These are phyloP conservation scores for Perodicticus potto DNA, from an alignment of 2,797 vertebrate genomes.

Conservation along the genomic window DNA sequence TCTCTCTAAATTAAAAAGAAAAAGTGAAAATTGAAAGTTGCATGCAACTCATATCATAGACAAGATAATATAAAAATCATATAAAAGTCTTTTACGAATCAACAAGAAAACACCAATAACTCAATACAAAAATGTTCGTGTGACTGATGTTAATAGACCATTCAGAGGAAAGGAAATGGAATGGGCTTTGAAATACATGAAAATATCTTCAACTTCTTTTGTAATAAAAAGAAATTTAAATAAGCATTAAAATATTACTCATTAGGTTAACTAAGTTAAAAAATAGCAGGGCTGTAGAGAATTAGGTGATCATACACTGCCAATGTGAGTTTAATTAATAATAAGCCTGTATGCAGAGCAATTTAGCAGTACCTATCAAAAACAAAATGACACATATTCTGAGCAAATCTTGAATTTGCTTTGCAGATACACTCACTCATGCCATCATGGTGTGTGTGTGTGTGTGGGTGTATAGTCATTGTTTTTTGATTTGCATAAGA, in stretches of 20 bases:
- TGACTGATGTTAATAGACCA: neutral
- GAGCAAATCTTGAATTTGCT: neutral
- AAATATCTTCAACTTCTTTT: constrained; percentile 18
- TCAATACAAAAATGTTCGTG: neutral
- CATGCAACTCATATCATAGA: neutral
- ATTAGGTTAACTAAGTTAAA: neutral
- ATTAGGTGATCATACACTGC: neutral
- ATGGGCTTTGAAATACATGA: constrained; percentile 13
- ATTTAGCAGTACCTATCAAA: neutral
- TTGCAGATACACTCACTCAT: neutral
- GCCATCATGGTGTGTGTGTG: neutral
- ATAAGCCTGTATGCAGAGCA: neutral
- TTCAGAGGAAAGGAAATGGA: neutral
- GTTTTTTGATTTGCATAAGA: neutral
- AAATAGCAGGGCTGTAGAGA: neutral
- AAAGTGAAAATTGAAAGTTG: neutral
- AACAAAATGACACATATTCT: neutral
- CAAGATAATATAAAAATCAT: neutral
- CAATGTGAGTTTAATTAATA: neutral
- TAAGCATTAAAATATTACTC: neutral
- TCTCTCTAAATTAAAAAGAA: constrained; percentile 8
- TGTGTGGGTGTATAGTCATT: neutral
- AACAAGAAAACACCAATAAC: neutral
- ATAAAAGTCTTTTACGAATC: neutral
- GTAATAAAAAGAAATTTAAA: constrained; percentile 25